Conservation (phyloP, 1,140 invertebrate genomes). For the Teleogryllus occipitalis region DNA sequence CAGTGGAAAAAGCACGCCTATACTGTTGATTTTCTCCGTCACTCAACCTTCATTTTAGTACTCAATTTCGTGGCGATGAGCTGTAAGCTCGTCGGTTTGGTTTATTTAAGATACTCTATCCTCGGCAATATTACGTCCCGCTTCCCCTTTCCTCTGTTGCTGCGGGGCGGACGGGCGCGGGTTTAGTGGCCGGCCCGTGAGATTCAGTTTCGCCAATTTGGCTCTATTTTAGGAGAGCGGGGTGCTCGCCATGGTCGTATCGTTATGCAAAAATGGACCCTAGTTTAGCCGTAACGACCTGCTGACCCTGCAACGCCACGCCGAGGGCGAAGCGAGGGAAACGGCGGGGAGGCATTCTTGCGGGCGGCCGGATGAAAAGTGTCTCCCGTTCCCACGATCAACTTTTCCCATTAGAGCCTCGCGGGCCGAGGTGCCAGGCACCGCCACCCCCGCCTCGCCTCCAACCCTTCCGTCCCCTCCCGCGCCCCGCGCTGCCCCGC, state of each 20-base stretch:
- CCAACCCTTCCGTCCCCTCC: background rate
- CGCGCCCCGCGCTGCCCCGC: no score
- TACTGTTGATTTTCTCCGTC: background rate
- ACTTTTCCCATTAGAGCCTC: background rate
- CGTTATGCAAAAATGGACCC: background rate
- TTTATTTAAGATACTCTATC: background rate
- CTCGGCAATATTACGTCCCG: background rate
- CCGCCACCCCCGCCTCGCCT: background rate
- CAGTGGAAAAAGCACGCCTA: no score
- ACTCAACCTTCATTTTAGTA: background rate
- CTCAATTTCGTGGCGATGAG: background rate
- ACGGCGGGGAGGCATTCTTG: background rate
- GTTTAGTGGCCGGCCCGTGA: background rate
- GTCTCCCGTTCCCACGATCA: background rate
- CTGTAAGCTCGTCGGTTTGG: background rate
- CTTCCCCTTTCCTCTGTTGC: background rate
- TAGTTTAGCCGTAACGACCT: background rate
- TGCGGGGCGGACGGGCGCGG: no score
- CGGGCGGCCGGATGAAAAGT: background rate
- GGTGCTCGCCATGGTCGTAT: background rate
- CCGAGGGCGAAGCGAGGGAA: background rate
- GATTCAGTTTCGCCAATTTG: background rate
- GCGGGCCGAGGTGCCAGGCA: no score
- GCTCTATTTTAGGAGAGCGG: background rate
- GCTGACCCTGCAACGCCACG: background rate